Conservation (phyloP, 2,797 vertebrate species). For the Ataeniobius toweri region DNA sequence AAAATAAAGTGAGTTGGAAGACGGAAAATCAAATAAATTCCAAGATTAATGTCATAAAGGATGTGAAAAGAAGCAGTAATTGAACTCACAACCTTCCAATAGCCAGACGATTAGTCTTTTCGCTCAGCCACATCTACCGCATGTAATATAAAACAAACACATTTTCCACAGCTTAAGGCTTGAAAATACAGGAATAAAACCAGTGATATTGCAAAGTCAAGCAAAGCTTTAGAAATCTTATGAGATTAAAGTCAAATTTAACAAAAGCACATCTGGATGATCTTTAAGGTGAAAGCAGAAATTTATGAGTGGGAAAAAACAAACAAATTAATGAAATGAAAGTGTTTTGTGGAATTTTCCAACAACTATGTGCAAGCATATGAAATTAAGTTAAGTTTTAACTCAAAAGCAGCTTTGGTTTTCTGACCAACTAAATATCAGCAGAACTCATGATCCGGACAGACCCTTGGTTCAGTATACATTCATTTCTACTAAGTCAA, state of each 20-base stretch:
- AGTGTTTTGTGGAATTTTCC: neutral
- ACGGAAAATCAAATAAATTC: neutral
- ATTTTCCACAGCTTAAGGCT: no score
- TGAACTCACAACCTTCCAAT: no score
- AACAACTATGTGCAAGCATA: neutral
- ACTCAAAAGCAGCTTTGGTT: neutral
- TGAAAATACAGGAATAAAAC: no score
- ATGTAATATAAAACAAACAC: no score
- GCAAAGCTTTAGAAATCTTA: no score
- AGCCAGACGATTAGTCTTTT: no score
- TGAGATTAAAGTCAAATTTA: no score
- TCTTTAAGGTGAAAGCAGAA: neutral
- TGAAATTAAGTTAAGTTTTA: neutral
- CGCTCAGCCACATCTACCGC: no score
- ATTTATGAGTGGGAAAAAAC: neutral
- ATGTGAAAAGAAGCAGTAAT: no score
- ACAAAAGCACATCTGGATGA: no score
- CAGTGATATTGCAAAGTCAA: no score
- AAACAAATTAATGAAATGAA: neutral
- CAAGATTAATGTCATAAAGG: neutral
- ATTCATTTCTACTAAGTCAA: neutral
- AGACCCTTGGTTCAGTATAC: neutral
- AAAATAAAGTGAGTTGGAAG: neutral
- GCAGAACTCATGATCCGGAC: no score
- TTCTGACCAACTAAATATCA: neutral